phyloP scores from a whole-genome alignment of 2,113 vertebrate genomes.

The Neogale vison region DNA sequence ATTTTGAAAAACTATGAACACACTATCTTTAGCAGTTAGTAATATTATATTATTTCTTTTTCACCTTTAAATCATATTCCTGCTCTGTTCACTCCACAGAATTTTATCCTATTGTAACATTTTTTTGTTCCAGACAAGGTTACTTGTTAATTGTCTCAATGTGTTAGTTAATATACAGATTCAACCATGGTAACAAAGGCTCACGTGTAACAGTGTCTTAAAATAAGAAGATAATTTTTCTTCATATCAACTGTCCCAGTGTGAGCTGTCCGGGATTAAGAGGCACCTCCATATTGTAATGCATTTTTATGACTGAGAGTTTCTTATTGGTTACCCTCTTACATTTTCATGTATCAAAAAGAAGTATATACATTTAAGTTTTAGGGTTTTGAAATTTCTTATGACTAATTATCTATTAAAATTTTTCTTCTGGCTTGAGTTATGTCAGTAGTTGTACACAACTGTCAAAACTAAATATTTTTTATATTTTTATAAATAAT shows the following conservation, averaged over 20 bases:
- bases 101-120: neutral
- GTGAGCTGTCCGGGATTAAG: neutral
- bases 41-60: neutral
- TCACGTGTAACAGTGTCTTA: neutral
- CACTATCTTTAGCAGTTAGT: neutral
- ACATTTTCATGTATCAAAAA: neutral
- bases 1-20: neutral
- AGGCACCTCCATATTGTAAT: neutral
- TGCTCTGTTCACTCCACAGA: neutral
- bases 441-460: neutral
- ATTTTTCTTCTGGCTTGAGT: neutral
- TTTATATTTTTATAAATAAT: neutral
- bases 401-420: neutral
- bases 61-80: neutral
- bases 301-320: neutral
- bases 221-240: neutral
- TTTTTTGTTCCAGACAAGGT: neutral
- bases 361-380: neutral
- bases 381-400: conserved; percentile 1
- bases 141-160: neutral
- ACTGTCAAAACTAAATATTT: neutral
- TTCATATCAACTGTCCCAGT: neutral
- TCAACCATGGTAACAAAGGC: neutral
- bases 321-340: neutral
- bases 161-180: neutral